Base-by-base conservation (phyloP, 2,113 vertebrate species). In the Lepisosteus oculatus region DNA sequence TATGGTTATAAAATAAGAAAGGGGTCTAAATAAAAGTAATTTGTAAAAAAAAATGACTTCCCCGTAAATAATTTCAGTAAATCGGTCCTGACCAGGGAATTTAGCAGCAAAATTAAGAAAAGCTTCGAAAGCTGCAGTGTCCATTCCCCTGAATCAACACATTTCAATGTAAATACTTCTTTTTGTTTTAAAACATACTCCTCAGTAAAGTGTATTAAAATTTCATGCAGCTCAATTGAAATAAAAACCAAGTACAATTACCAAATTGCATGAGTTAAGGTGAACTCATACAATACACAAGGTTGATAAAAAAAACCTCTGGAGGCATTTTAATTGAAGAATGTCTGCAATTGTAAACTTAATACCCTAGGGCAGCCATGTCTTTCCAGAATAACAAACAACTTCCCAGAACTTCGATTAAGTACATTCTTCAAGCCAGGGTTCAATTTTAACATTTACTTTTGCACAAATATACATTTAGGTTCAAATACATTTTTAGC, bases 401-500 rank as follows among this genome's bases (percentile, higher is more conserved):
- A 6, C 47, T 51, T 51, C 47, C 5, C 47, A 51, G 47, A 51
- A 51, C 47, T 9, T 55, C 14, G 69, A 47, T 70, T n/a, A 47
- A 43, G 15, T 69, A 59, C 56, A n/a, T 29, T n/a, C 57, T 62
- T 13, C 61, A 43, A 8, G 29, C 55, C 59, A 44, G 17, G 15
- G 17, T 13, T 11, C 14, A 44, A 62, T 62, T 70, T 15, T 68
- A 54, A 47, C 69, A 61, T 59, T 70, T 15, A 13, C 68, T 59
- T 13, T 45, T 47, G 42, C 56, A n/a, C 41, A 43, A 43, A 61
- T 43, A 61, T 15, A 69, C 55, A 44, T 59, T 51, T 8, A 29
- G 55, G 43, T 45, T 47, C 55, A 12, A 43, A 11, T n/a, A 13
- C n/a, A 29, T 29, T n/a, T 43, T 17, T 17, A 67, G 45, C n/a